These are phyloP conservation scores for Mobula birostris DNA, from an alignment of 2,113 vertebrate species.

Conservation along the genomic window DNA sequence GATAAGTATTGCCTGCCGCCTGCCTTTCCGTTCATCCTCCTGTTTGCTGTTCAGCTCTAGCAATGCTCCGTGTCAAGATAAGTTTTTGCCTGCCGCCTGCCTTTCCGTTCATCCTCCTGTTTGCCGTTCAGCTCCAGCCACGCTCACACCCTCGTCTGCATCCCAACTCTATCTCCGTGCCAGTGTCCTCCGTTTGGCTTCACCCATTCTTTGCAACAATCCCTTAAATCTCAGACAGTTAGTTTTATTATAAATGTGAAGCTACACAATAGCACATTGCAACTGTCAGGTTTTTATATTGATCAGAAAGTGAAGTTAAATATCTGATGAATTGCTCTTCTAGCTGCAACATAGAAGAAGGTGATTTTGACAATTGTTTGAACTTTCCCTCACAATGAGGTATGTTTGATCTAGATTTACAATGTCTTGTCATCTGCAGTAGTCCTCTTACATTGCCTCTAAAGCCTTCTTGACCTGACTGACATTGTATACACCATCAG, in stretches of 20 bases:
- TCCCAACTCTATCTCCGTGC: too few relatives aligned
- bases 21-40: too few relatives aligned
- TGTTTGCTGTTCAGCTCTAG: too few relatives aligned
- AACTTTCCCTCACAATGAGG: not conserved
- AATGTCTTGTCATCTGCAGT: not conserved
- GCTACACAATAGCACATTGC: not conserved
- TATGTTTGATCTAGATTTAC: not conserved
- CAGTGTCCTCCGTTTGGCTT: too few relatives aligned
- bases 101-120: too few relatives aligned
- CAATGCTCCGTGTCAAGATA: too few relatives aligned
- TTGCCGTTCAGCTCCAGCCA: too few relatives aligned
- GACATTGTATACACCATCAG: not conserved
- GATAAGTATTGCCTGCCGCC: too few relatives aligned
- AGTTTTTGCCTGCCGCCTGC: too few relatives aligned
- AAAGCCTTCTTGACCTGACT: not conserved
- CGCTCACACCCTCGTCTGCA: too few relatives aligned
- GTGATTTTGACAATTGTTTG: not conserved
- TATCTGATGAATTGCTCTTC: not conserved
- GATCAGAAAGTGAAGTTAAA: not conserved
- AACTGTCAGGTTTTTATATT: not conserved
- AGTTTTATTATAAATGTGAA: not conserved
- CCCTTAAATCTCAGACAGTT: too few relatives aligned
- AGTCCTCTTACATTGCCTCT: not conserved
- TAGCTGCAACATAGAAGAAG: not conserved
- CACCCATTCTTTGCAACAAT: too few relatives aligned